Base-by-base conservation (phyloP, 2,113 vertebrate genomes). In the Grantiella picta region DNA sequence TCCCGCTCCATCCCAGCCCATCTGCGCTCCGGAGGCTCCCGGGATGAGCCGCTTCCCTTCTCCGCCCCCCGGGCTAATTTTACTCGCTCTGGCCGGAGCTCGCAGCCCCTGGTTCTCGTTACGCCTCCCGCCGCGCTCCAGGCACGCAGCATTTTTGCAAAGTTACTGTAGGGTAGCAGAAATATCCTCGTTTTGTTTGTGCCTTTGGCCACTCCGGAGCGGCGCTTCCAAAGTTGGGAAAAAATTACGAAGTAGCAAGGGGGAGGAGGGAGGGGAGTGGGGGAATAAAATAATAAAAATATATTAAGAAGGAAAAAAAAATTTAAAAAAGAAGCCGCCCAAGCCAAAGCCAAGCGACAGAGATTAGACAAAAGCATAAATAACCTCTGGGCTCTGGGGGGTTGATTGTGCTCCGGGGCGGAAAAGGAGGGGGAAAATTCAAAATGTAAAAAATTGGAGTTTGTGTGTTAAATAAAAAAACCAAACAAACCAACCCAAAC, bases 61-160 rank as follows among this genome's bases (percentile, higher is more conserved):
- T 70, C 86, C 35, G 42, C 95, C 89, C 90, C 91, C 92, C 22
- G 6, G 23, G 92, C 82, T 95, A 47, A 90, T 92, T 95, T 90
- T 80, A 77, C 80, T 70, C 59, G 4, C 15, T 80, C 96, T 94
- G 95, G 92, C 90, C 80, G 8, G 84, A 38, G 92, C 90, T 82
- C 53, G 11, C 93, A 82, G 93, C 84, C 87, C 89, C 85, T 95
- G 90, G 54, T 90, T 93, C 92, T 93, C 82, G 94, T 97, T 93
- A 80, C 40, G 23, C 50, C 65, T 47, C 94, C 92, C 47, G 82
- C 50, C 17, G 90, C 3, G 94, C 75, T 35, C 11, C 92, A 88
- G 92, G 76, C 92, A 90, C 53, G 92, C 96, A 90, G 94, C 86
- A 69, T 90, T 92, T 88, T 63, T 96, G 88, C 38, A 20, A 66